Evolutionary conservation across 2,888 invertebrate species (phyloP).

Genomic region (Hanleya hanleyi): DNA sequence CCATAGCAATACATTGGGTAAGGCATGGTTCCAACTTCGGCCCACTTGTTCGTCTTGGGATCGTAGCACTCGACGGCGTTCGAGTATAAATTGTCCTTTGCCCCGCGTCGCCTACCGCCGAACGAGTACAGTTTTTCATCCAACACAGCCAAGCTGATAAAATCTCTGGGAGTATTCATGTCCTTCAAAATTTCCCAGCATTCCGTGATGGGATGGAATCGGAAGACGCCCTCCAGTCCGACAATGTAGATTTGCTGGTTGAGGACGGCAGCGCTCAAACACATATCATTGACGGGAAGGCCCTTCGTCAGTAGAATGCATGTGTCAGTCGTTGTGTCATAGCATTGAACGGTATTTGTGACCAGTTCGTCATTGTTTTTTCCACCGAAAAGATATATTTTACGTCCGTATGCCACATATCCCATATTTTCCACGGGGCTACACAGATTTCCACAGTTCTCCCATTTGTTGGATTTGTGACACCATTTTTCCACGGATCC

Average conservation of each 20-base stretch:
- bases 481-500: constrained; percentile 63
- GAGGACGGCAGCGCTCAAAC: constrained; percentile 59
- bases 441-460: constrained; percentile 50
- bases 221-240: constrained; percentile 63
- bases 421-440: constrained; percentile 69
- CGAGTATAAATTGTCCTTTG: constrained; percentile 63
- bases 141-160: constrained; percentile 63
- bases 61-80: constrained; percentile 62
- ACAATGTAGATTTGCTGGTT: constrained; percentile 61
- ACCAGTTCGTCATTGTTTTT: constrained; percentile 67
- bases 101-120: constrained; percentile 62
- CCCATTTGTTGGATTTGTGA: constrained; percentile 56
- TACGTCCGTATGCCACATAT: constrained; percentile 55
- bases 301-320: constrained; percentile 51
- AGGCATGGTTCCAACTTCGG: constrained; percentile 52
- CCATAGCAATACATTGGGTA: constrained; percentile 67
- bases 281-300: constrained; percentile 65
- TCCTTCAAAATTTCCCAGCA: constrained; percentile 61
- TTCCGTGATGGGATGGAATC: constrained; percentile 52
- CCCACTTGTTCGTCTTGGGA: constrained; percentile 53
- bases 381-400: constrained; percentile 64
- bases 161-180: constrained; percentile 61
- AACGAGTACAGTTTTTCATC: constrained; percentile 63
- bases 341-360: constrained; percentile 63
- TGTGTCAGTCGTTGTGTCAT: constrained; percentile 51